Evolutionary conservation across 2,113 vertebrate species (phyloP).

Genomic region (Callopanchax toddi): DNA sequence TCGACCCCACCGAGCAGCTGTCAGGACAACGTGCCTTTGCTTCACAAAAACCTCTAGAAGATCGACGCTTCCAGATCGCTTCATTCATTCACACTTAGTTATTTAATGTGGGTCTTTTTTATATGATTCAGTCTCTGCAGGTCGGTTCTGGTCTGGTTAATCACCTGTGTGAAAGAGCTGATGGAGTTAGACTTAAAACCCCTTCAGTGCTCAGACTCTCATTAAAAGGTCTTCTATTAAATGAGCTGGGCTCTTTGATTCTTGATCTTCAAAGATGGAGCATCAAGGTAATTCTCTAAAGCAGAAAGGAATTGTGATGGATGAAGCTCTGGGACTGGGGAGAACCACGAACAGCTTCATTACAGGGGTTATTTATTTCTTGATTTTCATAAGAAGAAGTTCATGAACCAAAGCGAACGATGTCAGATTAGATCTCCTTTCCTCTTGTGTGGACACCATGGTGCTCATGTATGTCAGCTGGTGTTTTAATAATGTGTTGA

Average conservation of each 20-base stretch:
- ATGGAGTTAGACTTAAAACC: slow-evolving; percentile 38
- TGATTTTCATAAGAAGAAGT: slow-evolving; percentile 7
- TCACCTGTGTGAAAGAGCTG: slow-evolving; percentile 55
- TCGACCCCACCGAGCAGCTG: slow-evolving; percentile 35
- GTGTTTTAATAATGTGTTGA: slow-evolving; percentile 2
- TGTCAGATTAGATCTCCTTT: background rate
- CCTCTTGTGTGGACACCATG: slow-evolving; percentile 4
- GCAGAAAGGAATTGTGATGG: background rate
- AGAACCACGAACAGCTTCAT: slow-evolving; percentile 34
- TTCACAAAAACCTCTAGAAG: slow-evolving; percentile 31
- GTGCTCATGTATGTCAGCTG: background rate
- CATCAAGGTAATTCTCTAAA: slow-evolving; percentile 9
- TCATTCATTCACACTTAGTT: slow-evolving; percentile 53
- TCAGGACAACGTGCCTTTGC: slow-evolving; percentile 40
- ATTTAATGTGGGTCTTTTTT: slow-evolving; percentile 55
- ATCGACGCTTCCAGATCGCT: slow-evolving; percentile 27
- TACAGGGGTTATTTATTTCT: slow-evolving; percentile 7
- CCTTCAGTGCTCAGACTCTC: slow-evolving; percentile 26
- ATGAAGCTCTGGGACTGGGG: slow-evolving; percentile 10
- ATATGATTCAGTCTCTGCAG: slow-evolving; percentile 56
- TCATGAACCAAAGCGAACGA: too few relatives aligned
- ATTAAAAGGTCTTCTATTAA: slow-evolving; percentile 38
- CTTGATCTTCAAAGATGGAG: slow-evolving; percentile 45
- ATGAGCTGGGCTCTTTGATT: slow-evolving; percentile 22
- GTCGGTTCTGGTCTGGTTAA: slow-evolving; percentile 64